These are phyloP conservation scores for Anas flavirostris DNA, from an alignment of 2,797 vertebrate genomes.

Conservation along the genomic window DNA sequence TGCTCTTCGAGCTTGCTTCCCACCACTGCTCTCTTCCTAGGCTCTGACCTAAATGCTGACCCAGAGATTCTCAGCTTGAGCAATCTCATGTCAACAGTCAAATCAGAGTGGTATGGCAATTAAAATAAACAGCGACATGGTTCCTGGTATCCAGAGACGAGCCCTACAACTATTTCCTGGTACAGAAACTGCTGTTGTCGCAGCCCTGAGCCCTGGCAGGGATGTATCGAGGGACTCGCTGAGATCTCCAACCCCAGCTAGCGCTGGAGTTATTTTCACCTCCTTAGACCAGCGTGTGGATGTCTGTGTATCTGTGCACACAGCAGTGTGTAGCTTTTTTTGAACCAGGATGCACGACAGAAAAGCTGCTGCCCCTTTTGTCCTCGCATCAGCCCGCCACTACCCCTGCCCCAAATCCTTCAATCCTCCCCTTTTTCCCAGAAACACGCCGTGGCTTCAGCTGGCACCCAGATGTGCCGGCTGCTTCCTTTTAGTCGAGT, in stretches of 20 bases:
- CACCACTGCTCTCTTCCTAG: not conserved
- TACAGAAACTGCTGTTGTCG: not conserved
- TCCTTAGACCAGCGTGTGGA: not conserved
- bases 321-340: not conserved
- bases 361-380: not conserved
- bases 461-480: not conserved
- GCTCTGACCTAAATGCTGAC: not conserved
- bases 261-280: not conserved
- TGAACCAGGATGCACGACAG: conserved; percentile 12
- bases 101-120: not conserved
- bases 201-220: not conserved
- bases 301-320: not conserved
- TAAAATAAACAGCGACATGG: not conserved
- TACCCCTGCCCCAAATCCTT: not conserved
- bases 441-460: rapidly evolving
- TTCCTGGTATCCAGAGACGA: not conserved
- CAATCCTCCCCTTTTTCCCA: not conserved
- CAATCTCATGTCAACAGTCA: not conserved
- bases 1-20: not conserved
- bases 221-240: not conserved
- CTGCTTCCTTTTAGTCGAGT: not conserved
- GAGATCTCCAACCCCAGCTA: not conserved
- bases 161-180: not conserved
- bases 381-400: rapidly evolving
- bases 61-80: not conserved